Percentiles rank a stretch among this genome's conserved stretches.
These are phyloP conservation scores for Tokudaia muenninki DNA, from an alignment of 2,797 vertebrate species.

Conservation along the genomic window DNA sequence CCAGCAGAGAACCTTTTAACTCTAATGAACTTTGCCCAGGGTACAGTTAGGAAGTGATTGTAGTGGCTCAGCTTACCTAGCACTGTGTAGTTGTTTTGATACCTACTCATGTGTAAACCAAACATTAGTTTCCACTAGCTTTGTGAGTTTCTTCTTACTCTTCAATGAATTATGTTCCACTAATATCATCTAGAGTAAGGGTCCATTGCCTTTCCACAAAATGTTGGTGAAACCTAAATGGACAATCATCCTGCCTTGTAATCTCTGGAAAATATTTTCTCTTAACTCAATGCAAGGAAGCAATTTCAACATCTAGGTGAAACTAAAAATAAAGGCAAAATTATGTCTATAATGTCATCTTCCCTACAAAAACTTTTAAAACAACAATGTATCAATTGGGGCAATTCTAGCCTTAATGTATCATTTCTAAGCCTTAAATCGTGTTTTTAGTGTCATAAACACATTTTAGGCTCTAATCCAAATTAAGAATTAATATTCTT, in stretches of 20 bases:
- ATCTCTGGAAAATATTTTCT: not conserved
- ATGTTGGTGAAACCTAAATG: not conserved
- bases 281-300: not conserved
- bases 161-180: not conserved
- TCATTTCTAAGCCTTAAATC: not conserved
- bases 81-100: not conserved
- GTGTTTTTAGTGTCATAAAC: constrained; percentile 18
- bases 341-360: not conserved
- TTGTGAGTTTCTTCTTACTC: not conserved
- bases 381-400: not conserved
- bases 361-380: not conserved
- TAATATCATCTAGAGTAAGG: not conserved
- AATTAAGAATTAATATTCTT: constrained; percentile 48
- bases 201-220: constrained; percentile 22
- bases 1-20: not conserved
- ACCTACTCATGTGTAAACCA: not conserved
- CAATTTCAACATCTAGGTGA: not conserved
- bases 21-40: not conserved
- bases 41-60: not conserved
- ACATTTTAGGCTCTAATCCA: not conserved
- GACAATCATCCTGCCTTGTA: not conserved
- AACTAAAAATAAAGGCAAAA: constrained; percentile 11
- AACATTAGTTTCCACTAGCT: not conserved
- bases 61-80: not conserved
- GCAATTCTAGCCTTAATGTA: not conserved